These are phyloP conservation scores for Phthorimaea operculella DNA, from an alignment of 1,140 invertebrate species.

Conservation along the genomic window DNA sequence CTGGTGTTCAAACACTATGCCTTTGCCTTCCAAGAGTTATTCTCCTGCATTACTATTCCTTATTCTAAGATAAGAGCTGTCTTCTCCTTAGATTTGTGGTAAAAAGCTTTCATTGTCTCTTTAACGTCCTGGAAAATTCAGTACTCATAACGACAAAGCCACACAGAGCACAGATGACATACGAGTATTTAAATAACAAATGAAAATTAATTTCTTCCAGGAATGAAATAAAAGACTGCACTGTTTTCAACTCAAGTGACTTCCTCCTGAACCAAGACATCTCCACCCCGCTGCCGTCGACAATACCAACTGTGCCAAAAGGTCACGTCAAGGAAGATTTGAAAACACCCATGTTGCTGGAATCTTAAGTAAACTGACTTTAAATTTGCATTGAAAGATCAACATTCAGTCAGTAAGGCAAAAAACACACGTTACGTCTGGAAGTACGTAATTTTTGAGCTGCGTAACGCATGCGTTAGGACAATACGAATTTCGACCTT, in stretches of 20 bases:
- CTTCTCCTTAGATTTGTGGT: background rate
- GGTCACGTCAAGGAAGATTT: slow-evolving; percentile 3
- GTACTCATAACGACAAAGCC: too few species aligned
- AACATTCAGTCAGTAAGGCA: too few species aligned
- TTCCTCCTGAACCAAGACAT: slow-evolving; percentile 17
- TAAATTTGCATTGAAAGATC: too few species aligned
- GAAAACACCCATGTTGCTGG: background rate
- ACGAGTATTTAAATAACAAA: too few species aligned
- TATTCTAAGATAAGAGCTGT: slow-evolving; percentile 23
- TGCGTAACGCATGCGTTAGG: too few species aligned
- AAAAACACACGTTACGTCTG: too few species aligned
- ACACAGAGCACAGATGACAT: too few species aligned
- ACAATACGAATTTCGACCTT: too few species aligned
- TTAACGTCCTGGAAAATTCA: too few species aligned
- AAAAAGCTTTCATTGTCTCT: too few species aligned
- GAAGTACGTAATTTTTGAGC: too few species aligned
- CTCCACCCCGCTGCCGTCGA: slow-evolving; percentile 11
- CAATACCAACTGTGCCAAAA: slow-evolving; percentile 5
- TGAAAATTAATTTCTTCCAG: slow-evolving; percentile 18
- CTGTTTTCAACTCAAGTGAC: slow-evolving; percentile 15
- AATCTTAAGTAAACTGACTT: too few species aligned
- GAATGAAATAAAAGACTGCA: slow-evolving; percentile 13
- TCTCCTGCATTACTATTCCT: slow-evolving; percentile 26
- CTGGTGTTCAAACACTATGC: slow-evolving; percentile 19
- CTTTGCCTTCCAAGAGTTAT: slow-evolving; percentile 18